These are phyloP conservation scores for Orthonevra nobilis DNA, from an alignment of 2,888 invertebrate species.

Conservation along the genomic window DNA sequence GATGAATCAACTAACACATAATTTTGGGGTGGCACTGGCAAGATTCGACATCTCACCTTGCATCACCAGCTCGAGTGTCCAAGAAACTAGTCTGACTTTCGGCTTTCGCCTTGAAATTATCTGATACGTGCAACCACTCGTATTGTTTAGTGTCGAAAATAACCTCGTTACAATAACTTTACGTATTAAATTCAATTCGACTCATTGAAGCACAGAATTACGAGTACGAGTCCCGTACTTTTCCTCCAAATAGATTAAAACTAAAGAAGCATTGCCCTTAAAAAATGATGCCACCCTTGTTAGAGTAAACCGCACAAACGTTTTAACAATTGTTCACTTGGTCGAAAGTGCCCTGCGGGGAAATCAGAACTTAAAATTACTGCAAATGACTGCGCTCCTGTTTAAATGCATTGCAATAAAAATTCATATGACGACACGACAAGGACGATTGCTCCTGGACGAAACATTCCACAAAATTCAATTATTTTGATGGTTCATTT, in stretches of 20 bases:
- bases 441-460: neutral
- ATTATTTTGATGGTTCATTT: conserved; percentile 68
- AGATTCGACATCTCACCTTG: no score
- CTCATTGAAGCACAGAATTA: conserved; percentile 13
- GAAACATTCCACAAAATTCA: conserved; percentile 36
- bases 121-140: no score
- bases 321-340: conserved; percentile 66
- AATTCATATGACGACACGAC: conserved; percentile 42
- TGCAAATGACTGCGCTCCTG: conserved; percentile 63
- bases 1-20: no score
- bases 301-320: no score
- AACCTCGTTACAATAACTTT: conserved; percentile 38
- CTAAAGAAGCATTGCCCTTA: no score
- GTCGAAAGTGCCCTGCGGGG: conserved; percentile 63
- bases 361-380: conserved; percentile 70
- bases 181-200: conserved; percentile 45
- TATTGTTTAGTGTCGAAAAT: no score
- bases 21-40: no score
- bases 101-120: no score
- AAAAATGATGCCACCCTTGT: no score
- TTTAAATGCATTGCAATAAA: conserved; percentile 59
- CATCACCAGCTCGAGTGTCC: no score
- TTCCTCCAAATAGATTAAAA: no score
- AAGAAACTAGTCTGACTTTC: no score
- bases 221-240: neutral